Base-by-base conservation (phyloP, 2,888 invertebrate species). In the Parnassius orleans region DNA sequence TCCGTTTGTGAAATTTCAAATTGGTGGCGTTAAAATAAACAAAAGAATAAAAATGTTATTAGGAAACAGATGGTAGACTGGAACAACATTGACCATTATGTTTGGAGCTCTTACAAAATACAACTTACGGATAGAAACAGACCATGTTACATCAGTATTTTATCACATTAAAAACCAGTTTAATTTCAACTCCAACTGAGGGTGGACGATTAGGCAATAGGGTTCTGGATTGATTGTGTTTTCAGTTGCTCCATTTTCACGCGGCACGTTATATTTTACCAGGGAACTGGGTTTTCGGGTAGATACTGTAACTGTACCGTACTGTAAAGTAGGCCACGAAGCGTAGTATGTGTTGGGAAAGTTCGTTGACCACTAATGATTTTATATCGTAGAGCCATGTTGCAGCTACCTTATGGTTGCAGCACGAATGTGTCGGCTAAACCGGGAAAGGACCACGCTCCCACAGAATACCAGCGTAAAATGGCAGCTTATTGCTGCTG, bases 251-350 rank as follows among this genome's bases (percentile, higher is more conserved):
- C 68, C 60, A 68, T 67, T 58, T 67, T 65, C 57, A 53, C 46
- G 24, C 47, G 59, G 52, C 60, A 57, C 61, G 65, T 57, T 64
- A 53, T 64, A 42, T 66, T 68, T 57, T 61, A 66, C 61, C 60
- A 44, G 69, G 67, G 74, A 84, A 83, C 77, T 75, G 65, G 85
- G 85, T 85, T 81, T 82, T 71, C 77, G 69, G 84, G 84, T 76
- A 80, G 77, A 79, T 78, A 78, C 67, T 72, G 69, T n/a, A n/a
- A n/a, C n/a, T n/a, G n/a, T n/a, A n/a, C n/a, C 73, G 61, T 76
- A 55, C 44, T n/a, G 11, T 65, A 64, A 68, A 60, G 65, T 64
- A 64, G 75, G 76, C 76, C 69, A 74, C 61, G 67, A 75, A 77
- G 73, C 60, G 9, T 14, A 48, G n/a, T 15, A 9, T 43, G 11